Evolutionary conservation across 1,140 invertebrate genomes (phyloP).

Genomic region (Oryctes rhinoceros): DNA sequence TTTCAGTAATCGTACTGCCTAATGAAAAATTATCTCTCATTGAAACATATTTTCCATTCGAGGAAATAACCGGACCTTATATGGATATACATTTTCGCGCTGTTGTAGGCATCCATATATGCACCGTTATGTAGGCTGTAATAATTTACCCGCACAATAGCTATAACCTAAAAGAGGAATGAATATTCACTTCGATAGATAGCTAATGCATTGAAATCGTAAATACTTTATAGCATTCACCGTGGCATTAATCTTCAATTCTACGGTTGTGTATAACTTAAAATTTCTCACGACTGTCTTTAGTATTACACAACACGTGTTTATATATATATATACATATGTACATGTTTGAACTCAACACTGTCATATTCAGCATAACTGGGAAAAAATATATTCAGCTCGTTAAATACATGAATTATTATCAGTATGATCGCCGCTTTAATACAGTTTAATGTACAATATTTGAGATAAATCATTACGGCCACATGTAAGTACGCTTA

Average conservation of each 20-base stretch:
- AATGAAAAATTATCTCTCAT: no score
- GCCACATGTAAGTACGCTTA: neutral
- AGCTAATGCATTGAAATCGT: neutral
- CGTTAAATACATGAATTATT: neutral
- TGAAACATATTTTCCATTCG: no score
- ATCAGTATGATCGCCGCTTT: neutral
- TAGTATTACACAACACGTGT: neutral
- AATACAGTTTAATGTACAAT: neutral
- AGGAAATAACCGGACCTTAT: no score
- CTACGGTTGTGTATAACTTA: neutral
- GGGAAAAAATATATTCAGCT: neutral
- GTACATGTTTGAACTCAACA: neutral
- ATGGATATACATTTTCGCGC: no score
- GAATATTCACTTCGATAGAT: neutral
- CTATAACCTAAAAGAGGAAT: neutral
- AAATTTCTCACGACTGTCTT: constrained; percentile 4
- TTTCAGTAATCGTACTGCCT: no score
- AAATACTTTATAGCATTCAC: neutral
- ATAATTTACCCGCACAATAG: neutral
- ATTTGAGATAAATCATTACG: neutral
- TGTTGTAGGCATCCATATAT: no score
- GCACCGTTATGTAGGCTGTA: no score
- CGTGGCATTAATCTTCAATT: neutral
- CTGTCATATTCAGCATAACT: neutral
- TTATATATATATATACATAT: neutral